Base-by-base conservation (phyloP, 2,797 vertebrate genomes). In the Galago senegalensis region DNA sequence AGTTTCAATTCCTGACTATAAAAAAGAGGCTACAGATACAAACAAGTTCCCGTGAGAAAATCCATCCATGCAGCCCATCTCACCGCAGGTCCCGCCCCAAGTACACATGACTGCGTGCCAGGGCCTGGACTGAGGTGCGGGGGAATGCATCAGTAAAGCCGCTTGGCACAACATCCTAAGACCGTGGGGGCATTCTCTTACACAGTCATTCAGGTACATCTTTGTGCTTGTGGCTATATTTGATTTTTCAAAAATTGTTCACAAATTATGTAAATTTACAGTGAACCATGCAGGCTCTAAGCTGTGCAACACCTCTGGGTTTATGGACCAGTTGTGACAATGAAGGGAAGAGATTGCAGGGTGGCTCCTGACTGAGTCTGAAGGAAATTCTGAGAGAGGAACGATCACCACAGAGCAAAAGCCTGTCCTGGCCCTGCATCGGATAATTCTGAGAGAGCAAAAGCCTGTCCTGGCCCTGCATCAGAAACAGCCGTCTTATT, bases 401-500 rank as follows among this genome's bases (percentile, higher is more conserved):
- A 10, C 1, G 1, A 65, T 37, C 21, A 7, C 31, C 5, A 8
- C 9, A 18, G 23, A 27, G 18, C 21, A 27, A 29, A 7, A 11
- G n/a, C 4, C 46, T 8, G 0, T 29, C 67, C 31, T 11, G 5
- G 3, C 7, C 13, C 29, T 49, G 3, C 3, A 31, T 17, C 1
- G 1, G 63, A 5, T 40, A 7, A 5, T n/a, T 79, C 72, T 14
- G 5, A 1, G 23, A 6, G 25, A 7, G 65, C 21, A 27, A 29
- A 7, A 11, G n/a, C 4, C 46, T 8, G 0, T 29, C 67, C 31
- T 11, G 5, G 10, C 2, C 13, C 29, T 49, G 3, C 3, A n/a
- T 17, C 1, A 0, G 63, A 2, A 0, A 0, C 10, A 67, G 56
- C 4, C 29, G 2, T 20, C 20, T 58, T 3, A 18, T 10, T 12